Conservation (phyloP, 2,797 vertebrate genomes). For the Peromyscus melanophrys region DNA sequence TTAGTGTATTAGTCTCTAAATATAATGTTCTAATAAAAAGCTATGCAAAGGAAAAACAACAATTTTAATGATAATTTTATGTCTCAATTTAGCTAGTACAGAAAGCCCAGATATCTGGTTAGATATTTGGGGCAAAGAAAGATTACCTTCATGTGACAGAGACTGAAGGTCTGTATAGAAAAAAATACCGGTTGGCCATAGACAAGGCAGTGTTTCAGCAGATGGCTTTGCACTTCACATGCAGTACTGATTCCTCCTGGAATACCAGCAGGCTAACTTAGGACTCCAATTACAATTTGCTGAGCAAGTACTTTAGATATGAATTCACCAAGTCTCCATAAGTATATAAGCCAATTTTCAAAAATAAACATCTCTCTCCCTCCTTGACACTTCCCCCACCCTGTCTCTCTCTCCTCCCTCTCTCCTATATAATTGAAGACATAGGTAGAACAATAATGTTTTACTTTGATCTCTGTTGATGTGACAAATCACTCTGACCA, state of each 20-base stretch:
- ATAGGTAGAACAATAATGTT: not conserved
- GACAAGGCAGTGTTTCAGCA: not conserved
- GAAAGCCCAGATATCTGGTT: not conserved
- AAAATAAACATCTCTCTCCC: not conserved
- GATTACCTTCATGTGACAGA: not conserved
- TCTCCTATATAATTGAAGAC: not conserved
- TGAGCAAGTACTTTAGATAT: not conserved
- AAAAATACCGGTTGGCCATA: not conserved
- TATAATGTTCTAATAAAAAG: slow-evolving; percentile 16
- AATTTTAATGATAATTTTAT: not conserved
- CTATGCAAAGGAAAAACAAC: not conserved
- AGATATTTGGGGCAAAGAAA: not conserved
- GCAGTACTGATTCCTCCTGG: not conserved
- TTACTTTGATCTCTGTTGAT: not conserved
- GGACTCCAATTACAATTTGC: not conserved
- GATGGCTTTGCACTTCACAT: not conserved
- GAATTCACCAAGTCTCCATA: not conserved
- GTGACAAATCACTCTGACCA: not conserved
- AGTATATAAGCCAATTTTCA: not conserved
- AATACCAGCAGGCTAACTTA: not conserved
- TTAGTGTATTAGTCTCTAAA: not conserved
- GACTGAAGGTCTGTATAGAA: not conserved
- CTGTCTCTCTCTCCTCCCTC: not conserved
- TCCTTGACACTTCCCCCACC: too few relatives aligned
- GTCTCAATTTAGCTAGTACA: not conserved